phyloP scores from a whole-genome alignment of 1,140 invertebrate genomes.

The Bombus difficillimus region DNA sequence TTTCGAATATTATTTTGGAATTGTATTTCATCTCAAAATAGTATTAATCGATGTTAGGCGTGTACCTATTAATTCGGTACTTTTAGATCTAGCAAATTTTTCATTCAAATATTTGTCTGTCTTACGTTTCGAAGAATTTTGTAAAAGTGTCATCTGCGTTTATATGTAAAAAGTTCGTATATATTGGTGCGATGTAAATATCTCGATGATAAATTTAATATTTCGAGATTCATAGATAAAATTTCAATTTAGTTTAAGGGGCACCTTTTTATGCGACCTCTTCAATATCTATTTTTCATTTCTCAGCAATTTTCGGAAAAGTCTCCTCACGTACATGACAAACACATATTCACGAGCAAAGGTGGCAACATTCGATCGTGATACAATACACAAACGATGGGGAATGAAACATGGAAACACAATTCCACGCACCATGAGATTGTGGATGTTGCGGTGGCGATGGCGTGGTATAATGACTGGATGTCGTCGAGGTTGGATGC shows the following conservation, averaged over 20 bases:
- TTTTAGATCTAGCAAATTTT: too few species aligned
- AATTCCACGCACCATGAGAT: conserved; percentile 74
- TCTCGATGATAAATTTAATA: too few species aligned
- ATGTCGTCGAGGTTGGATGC: conserved; percentile 79
- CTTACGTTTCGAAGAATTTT: not conserved
- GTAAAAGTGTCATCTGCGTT: not conserved
- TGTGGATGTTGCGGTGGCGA: conserved; percentile 80
- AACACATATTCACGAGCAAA: not conserved
- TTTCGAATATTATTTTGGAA: too few species aligned
- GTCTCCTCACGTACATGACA: not conserved
- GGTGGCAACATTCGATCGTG: not conserved
- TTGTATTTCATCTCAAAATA: too few species aligned
- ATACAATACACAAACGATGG: not conserved
- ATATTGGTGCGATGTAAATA: too few species aligned
- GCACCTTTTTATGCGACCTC: too few species aligned
- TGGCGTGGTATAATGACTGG: conserved; percentile 81
- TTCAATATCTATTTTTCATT: not conserved
- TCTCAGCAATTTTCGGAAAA: not conserved
- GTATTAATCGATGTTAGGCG: too few species aligned
- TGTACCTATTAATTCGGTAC: too few species aligned
- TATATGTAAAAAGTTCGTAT: too few species aligned
- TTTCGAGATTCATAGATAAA: too few species aligned
- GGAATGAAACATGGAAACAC: not conserved
- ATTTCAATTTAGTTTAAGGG: too few species aligned
- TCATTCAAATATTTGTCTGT: not conserved